These are phyloP conservation scores for Amazona ochrocephala DNA, from an alignment of 2,797 vertebrate species.

Conservation along the genomic window DNA sequence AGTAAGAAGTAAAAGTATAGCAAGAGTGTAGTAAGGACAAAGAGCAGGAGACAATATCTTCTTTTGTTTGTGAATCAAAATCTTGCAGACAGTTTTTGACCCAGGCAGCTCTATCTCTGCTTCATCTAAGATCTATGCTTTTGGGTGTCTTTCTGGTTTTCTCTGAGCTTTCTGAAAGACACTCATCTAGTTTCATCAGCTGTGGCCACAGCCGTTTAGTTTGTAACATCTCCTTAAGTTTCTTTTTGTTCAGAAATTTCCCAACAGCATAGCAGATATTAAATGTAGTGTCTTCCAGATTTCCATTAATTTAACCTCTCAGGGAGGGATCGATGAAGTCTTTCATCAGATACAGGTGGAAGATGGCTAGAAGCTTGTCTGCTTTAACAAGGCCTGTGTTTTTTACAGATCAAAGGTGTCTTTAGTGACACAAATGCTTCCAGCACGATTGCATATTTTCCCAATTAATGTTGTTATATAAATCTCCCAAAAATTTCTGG, in stretches of 20 bases:
- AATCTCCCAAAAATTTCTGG: neutral
- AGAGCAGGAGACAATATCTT: neutral
- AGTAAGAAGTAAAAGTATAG: neutral
- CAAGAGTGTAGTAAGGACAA: neutral
- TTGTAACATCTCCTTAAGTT: neutral
- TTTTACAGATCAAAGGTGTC: neutral
- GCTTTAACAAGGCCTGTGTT: neutral
- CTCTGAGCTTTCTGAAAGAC: neutral
- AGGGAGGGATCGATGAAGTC: neutral
- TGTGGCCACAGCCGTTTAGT: neutral
- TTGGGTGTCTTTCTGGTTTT: neutral
- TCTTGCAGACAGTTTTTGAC: neutral
- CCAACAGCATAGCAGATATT: neutral
- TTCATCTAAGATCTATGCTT: neutral
- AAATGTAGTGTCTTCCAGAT: neutral
- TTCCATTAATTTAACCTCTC: neutral
- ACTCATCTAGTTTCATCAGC: neutral
- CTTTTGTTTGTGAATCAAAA: neutral
- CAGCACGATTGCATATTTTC: neutral
- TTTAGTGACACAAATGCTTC: conserved; percentile 16
- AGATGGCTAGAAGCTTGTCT: neutral
- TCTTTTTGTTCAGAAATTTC: neutral
- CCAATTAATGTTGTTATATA: conserved; percentile 18
- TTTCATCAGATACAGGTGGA: neutral
- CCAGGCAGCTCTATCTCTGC: neutral